Evolutionary conservation across 2,113 vertebrate genomes (phyloP), one percentile per base, ranked within the genome.

Genomic region (Centrocercus urophasianus): DNA sequence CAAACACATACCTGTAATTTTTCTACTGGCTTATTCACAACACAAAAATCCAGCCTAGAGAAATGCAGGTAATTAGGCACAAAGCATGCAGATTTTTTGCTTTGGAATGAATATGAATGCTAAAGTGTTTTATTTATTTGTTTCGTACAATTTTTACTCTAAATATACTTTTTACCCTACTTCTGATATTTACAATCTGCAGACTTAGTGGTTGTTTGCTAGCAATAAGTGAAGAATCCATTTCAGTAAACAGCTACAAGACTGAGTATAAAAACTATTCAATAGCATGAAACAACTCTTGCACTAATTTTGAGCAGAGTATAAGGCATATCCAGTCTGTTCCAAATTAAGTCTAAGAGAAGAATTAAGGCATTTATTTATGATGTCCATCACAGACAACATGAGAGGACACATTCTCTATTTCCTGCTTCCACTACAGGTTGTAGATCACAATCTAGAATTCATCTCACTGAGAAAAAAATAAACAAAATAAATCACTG

Each of bases 1-100:
- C 54, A 84, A 88, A 88, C 4, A 32, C 2, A 4, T 40, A 82
- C 72, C 6, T 27, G 18, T 13, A 64, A 9, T 27, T 24, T 61
- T 73, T 71, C 88, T 60, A 52, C 34, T 34, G 57, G 4, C 24
- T 6, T 6, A 28, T 69, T 78, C 40, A 34, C 0, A 0, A 25
- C 19, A n/a, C 24, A 81, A 52, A 5, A 60, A 13, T 34, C 34
- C 5, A 2, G 11, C 20, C 69, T 75, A 47, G 14, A 27, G 38
- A 65, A 6, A 6, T 43, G 38, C 21, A 63, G 76, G 20, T 2
- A 8, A 45, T 83, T 48, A 48, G 8, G 27, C 4, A 16, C 4
- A 83, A 54, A 10, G 10, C 2, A 6, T 1, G 2, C 0, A n/a
- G 2, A 76, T 70, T 59, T 93, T 40, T 45, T 8, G 3, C n/a